These are phyloP conservation scores for Leptarthrus brevirostris DNA, from an alignment of 2,888 invertebrate species.

Conservation along the genomic window DNA sequence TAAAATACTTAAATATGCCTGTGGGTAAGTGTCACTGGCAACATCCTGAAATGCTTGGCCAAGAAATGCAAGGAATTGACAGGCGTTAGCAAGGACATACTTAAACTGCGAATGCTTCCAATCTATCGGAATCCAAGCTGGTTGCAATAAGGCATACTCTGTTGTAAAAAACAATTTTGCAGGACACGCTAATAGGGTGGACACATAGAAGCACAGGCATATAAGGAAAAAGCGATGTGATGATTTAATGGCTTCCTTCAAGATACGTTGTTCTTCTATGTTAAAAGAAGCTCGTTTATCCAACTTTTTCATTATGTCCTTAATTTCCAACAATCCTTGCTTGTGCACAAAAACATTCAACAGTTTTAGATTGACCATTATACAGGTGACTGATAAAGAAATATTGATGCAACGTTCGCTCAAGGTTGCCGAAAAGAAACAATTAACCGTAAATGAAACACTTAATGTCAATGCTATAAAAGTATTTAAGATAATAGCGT, in stretches of 20 bases:
- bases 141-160: slow-evolving; percentile 59
- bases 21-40: slow-evolving; percentile 63
- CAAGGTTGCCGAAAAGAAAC: slow-evolving; percentile 58
- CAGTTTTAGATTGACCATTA: slow-evolving; percentile 62
- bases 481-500: slow-evolving; percentile 58
- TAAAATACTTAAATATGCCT: slow-evolving; percentile 60
- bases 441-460: slow-evolving; percentile 59
- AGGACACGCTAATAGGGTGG: slow-evolving; percentile 58
- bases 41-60: slow-evolving; percentile 62
- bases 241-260: slow-evolving; percentile 56
- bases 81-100: slow-evolving; percentile 56
- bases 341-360: slow-evolving; percentile 60
- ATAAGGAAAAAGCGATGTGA: slow-evolving; percentile 59
- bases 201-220: slow-evolving; percentile 58
- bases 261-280: slow-evolving; percentile 56
- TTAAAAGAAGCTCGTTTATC: slow-evolving; percentile 56
- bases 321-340: slow-evolving; percentile 57
- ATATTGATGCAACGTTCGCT: slow-evolving; percentile 62
- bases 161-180: slow-evolving; percentile 57
- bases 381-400: slow-evolving; percentile 62
- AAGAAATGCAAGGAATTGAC: slow-evolving; percentile 60
- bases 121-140: slow-evolving; percentile 63
- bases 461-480: slow-evolving; percentile 61
- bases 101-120: slow-evolving; percentile 57
- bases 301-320: slow-evolving; percentile 56